A percentile compares a stretch with the other conserved stretches of the same genome.
Evolutionary conservation across 2,888 invertebrate species (phyloP).

Genomic region (Diogma glabrata): DNA sequence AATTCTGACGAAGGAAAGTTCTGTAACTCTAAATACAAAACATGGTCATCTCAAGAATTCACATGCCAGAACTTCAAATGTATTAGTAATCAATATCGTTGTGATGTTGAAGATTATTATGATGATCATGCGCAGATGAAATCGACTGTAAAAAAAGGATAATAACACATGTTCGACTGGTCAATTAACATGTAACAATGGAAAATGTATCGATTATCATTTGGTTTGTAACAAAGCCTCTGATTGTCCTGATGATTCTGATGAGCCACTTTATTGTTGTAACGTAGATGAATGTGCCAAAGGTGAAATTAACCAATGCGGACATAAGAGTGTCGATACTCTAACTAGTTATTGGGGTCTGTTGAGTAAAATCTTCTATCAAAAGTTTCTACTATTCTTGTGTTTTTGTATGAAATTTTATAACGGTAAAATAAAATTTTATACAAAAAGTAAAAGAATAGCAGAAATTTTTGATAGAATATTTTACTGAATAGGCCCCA

Average conservation of each 20-base stretch:
- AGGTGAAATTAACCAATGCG: conserved; percentile 84
- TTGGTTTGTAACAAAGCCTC: conserved; percentile 82
- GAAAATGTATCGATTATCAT: conserved; percentile 71
- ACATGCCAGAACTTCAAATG: conserved; percentile 94
- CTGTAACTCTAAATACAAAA: conserved; percentile 73
- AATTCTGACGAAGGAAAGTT: conserved; percentile 93
- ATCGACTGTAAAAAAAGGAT: conserved; percentile 65
- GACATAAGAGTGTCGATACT: conserved; percentile 90
- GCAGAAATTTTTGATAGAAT: too few species aligned
- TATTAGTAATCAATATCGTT: conserved; percentile 70
- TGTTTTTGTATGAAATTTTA: too few species aligned
- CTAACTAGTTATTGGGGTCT: conserved; percentile 89
- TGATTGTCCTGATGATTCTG: conserved; percentile 79
- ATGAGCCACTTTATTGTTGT: conserved; percentile 87
- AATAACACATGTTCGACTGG: conserved; percentile 64
- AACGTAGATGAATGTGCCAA: conserved; percentile 92
- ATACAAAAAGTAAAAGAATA: too few species aligned
- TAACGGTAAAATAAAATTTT: too few species aligned
- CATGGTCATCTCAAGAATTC: conserved; percentile 75
- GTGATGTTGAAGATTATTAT: conserved; percentile 87
- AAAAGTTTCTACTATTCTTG: too few species aligned
- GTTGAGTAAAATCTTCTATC: too few species aligned
- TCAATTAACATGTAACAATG: conserved; percentile 74
- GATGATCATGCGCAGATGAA: conserved; percentile 92
- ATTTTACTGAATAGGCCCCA: too few species aligned